Conservation (phyloP, 2,113 vertebrate species). For the Labeo catla region DNA sequence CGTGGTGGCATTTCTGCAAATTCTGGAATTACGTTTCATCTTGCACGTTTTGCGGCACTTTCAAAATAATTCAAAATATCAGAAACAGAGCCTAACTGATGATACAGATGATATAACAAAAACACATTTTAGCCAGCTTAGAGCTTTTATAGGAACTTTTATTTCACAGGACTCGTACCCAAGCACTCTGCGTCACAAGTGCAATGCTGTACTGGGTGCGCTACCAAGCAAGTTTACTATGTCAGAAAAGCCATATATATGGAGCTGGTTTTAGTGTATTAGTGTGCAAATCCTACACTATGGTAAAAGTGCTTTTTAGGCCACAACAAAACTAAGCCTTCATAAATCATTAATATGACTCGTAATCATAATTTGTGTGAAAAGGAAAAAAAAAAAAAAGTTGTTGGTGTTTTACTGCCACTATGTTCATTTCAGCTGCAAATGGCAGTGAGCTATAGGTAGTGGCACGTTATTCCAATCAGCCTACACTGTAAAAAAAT, state of each 20-base stretch:
- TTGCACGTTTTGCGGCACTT: neutral
- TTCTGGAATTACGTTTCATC: neutral
- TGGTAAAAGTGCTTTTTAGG: neutral
- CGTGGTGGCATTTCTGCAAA: too few species aligned
- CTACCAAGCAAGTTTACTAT: neutral
- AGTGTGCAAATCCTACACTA: neutral
- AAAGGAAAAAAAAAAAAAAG: neutral
- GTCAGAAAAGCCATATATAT: neutral
- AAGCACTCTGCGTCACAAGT: neutral
- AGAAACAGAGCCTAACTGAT: too few species aligned
- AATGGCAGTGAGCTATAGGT: neutral
- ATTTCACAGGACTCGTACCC: too few species aligned
- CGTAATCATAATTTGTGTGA: neutral
- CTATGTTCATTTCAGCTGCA: neutral
- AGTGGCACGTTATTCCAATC: neutral
- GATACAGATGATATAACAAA: neutral
- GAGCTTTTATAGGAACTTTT: neutral
- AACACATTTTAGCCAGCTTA: too few species aligned
- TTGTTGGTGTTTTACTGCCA: neutral
- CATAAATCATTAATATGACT: neutral
- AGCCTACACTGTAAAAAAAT: neutral
- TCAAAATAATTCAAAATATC: too few species aligned
- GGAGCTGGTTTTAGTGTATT: neutral
- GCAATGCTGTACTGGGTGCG: neutral
- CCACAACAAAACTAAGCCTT: neutral